Evolutionary conservation across 1,140 invertebrate genomes (phyloP), one percentile per base, ranked within the genome.

Genomic region (Drosophila cardini): DNA sequence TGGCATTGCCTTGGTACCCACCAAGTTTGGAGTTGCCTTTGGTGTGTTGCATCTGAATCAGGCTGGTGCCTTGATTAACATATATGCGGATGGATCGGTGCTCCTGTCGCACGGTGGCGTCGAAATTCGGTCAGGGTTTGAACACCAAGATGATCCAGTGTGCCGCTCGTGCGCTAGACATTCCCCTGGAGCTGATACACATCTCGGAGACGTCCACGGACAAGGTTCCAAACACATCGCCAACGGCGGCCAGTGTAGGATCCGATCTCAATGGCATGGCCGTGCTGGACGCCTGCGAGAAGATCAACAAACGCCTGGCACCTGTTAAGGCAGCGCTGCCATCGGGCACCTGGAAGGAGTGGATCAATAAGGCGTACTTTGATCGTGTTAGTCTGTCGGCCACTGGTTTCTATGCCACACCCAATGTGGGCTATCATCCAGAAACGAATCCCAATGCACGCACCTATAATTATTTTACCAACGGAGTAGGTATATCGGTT

Each of bases 261-360:
- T 98, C 98, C 1, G 98, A 99, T 94, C 91, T 99, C 0, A 98
- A 99, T 93, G 98, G 98, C 74, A 98, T 98, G 96, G 98, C 98
- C 15, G 94, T 99, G 46, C 89, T 98, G 82, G 93, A 97, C 91
- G 98, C 98, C 3, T 99, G 98, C 81, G 92, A 96, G 58, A 95
- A 93, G 63, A 92, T 99, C 3, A 94, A 95, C 73, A 94, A 96
- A 77, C 93, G 98, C 50, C 91, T 99, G 40, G 93, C 96, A 75
- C 97, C 96, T 1, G 95, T 95, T 74, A 97, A 95, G 72, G 93
- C 95, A 38, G 94, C 94, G 8, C 95, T 97, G 91, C 98, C 97
- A 1, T 93, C 95, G 61, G 95, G 94, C n/a, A 95, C 93, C 65
- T 98, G 98, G 97, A 94, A 97, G 91, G 94, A 97, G 6, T 98